Evolutionary conservation across 2,113 vertebrate genomes (phyloP), one percentile per base, ranked within the genome.

Genomic region (Phoxinus phoxinus): DNA sequence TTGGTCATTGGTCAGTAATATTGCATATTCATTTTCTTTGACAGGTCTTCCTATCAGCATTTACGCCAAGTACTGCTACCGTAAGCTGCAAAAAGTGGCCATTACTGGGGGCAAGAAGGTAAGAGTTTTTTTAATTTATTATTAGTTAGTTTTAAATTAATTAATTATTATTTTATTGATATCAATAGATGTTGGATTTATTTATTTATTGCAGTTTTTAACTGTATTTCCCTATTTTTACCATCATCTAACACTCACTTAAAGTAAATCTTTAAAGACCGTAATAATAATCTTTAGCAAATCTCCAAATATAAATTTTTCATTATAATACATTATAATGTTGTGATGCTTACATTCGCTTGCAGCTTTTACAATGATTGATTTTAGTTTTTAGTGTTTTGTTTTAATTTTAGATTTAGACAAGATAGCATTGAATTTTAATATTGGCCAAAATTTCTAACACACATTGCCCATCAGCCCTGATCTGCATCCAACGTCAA

Each of bases 21-120:
- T 15, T 83, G 46, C 53, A 6, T 71, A 21, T 84, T 71, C 0
- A 79, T 44, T 84, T 15, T 85, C 25, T 86, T 84, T 0, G 23
- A 35, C 91, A 96, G 95, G 94, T 88, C 90, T 96, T 75, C 94
- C 95, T 51, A 94, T 96, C 90, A 96, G 95, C 90, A 95, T 94
- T 12, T 96, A 96, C 0, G 94, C 95, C 86, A 95, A 93, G n/a
- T 96, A 95, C 90, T 96, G 95, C 91, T 96, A 95, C 89, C 89
- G 95, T 69, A 96, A 96, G 9, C 93, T 96, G 69, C 95, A 96
- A 89, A 96, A 96, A 69, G 95, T 96, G 0, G 95, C 95, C 0
- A 2, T 96, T 85, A 96, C 95, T 0, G 95, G 95, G 74, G 95
- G 95, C 85, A 96, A 96, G 85, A 96, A 96, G 95, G 95, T 96